phyloP scores from a whole-genome alignment of 2,888 invertebrate genomes.

The Aspidiotus rigidus region DNA sequence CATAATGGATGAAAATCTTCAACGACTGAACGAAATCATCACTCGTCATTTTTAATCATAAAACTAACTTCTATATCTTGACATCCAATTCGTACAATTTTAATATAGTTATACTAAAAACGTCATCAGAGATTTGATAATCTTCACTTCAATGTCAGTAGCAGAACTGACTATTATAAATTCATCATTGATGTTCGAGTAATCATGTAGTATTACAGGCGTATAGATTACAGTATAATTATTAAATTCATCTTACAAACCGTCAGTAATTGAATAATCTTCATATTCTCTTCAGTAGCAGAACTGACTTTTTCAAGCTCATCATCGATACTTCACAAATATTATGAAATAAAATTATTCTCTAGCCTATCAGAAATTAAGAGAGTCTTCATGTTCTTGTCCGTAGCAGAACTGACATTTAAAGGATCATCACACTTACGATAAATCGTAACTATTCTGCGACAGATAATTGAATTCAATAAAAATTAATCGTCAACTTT shows the following conservation, averaged over 20 bases:
- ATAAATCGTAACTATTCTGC: not conserved
- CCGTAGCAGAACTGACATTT: not conserved
- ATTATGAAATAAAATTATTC: not conserved
- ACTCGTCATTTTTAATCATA: no score
- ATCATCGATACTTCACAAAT: not conserved
- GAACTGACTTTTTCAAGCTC: not conserved
- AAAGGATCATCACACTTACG: not conserved
- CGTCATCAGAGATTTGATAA: not conserved
- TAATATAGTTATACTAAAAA: no score
- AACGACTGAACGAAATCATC: no score
- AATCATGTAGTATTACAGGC: not conserved
- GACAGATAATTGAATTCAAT: not conserved
- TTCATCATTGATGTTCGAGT: conserved; percentile 20
- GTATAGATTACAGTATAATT: not conserved
- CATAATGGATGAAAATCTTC: no score
- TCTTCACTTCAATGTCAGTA: conserved; percentile 16
- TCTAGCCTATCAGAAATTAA: not conserved
- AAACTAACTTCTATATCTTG: no score
- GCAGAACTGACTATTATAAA: conserved; percentile 24
- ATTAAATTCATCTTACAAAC: not conserved
- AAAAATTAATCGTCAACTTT: not conserved
- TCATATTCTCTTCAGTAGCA: not conserved
- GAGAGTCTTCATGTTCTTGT: no score
- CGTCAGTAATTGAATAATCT: no score
- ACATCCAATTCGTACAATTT: no score